phyloP scores from a whole-genome alignment of 2,888 invertebrate species.

The Scaptomyza caliginosa region DNA sequence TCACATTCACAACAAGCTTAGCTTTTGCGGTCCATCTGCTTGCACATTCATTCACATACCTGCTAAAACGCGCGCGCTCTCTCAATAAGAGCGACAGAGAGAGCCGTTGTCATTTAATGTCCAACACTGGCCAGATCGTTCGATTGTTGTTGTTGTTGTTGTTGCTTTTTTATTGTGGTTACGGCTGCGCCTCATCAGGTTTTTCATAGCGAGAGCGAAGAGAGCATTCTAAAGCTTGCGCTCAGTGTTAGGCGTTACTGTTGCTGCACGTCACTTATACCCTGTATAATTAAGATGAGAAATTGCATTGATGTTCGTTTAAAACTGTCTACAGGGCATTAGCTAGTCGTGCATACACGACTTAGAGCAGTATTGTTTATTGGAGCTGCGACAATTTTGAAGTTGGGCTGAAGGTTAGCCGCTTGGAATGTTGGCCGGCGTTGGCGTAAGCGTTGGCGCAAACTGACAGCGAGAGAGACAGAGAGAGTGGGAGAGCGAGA shows the following conservation, averaged over 20 bases:
- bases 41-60: slow-evolving; percentile 34
- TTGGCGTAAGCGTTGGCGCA: slow-evolving; percentile 62
- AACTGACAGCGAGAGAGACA: slow-evolving; percentile 16
- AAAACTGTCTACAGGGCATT: background rate
- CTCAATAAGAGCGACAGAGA: slow-evolving; percentile 4
- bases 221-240: slow-evolving; percentile 26
- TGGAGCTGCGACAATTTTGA: slow-evolving; percentile 59
- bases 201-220: slow-evolving; percentile 20
- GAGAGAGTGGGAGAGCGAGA: slow-evolving; percentile 3
- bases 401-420: slow-evolving; percentile 71
- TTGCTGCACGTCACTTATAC: slow-evolving; percentile 14
- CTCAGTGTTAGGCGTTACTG: slow-evolving; percentile 10
- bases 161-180: no score
- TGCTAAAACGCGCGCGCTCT: background rate
- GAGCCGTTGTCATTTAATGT: slow-evolving; percentile 34
- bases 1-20: slow-evolving; percentile 57
- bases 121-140: slow-evolving; percentile 43
- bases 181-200: slow-evolving; percentile 53
- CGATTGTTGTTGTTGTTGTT: slow-evolving; percentile 14
- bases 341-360: background rate
- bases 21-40: slow-evolving; percentile 73
- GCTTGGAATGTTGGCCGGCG: slow-evolving; percentile 71
- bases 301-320: background rate
- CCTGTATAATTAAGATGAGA: background rate
- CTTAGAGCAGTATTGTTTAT: background rate